Evolutionary conservation across 2,888 invertebrate genomes (phyloP).

Genomic region (Unio pictorum): DNA sequence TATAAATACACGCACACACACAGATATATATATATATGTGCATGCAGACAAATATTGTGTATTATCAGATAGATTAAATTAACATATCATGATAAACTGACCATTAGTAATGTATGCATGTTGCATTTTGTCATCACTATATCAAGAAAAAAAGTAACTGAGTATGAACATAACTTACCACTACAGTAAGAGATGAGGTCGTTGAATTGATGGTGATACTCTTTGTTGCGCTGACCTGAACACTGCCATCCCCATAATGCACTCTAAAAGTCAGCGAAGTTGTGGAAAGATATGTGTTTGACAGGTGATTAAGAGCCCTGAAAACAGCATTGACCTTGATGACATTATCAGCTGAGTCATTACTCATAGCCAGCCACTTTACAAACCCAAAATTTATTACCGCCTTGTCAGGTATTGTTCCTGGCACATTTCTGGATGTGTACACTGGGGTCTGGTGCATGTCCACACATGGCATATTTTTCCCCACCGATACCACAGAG

Average conservation of each 20-base stretch:
- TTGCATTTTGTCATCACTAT: no score
- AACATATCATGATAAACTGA: no score
- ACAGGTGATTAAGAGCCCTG: conserved; percentile 33
- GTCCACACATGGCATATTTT: conserved; percentile 42
- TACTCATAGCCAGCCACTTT: conserved; percentile 26
- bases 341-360: conserved; percentile 12
- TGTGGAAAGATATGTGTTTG: conserved; percentile 9
- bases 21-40: no score
- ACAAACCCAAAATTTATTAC: conserved; percentile 47
- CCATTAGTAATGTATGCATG: no score
- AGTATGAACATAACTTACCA: no score
- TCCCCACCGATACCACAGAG: conserved; percentile 24
- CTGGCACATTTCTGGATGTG: conserved; percentile 14
- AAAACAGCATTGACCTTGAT: conserved; percentile 37
- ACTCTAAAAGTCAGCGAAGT: conserved; percentile 34
- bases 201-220: no score
- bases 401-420: conserved; percentile 38
- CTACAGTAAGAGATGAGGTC: no score
- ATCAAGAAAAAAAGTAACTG: no score
- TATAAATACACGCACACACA: no score
- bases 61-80: no score
- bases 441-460: conserved; percentile 24
- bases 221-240: no score
- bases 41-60: no score
- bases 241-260: conserved; percentile 5